A percentile compares a stretch with the other conserved stretches of the same genome.
These are phyloP conservation scores for Cryptops parisi DNA, from an alignment of 2,888 invertebrate genomes.

Conservation along the genomic window DNA sequence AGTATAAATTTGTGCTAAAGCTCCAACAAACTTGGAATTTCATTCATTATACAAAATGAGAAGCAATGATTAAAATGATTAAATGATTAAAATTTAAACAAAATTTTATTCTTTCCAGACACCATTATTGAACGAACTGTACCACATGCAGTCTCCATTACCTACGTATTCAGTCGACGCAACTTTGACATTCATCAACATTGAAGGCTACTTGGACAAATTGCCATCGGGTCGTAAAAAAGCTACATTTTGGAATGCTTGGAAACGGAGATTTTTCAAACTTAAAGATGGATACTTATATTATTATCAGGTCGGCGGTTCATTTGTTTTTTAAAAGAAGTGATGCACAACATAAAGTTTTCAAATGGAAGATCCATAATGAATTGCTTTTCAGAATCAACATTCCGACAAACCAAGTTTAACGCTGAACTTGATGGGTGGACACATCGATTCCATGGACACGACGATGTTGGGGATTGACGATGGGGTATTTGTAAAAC, in stretches of 20 bases:
- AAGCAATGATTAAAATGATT: no score
- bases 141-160: conserved; percentile 21
- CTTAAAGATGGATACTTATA: conserved; percentile 39
- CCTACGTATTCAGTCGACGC: conserved; percentile 11
- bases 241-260: conserved; percentile 42
- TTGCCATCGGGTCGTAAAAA: conserved; percentile 38
- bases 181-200: conserved; percentile 27
- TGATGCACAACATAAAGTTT: no score
- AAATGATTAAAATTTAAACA: no score
- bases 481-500: conserved; percentile 40
- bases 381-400: conserved; percentile 30
- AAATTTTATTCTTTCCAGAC: no score
- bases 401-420: conserved; percentile 33
- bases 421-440: conserved; percentile 37
- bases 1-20: no score
- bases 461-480: conserved; percentile 36
- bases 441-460: conserved; percentile 36
- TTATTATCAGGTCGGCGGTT: conserved; percentile 40
- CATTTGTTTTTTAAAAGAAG: no score
- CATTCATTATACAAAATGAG: no score
- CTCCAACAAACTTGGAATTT: no score
- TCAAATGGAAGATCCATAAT: no score
- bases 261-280: conserved; percentile 41
- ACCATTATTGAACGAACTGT: conserved; percentile 22
- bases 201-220: conserved; percentile 42